These are phyloP conservation scores for Pan paniscus DNA, from an alignment of 2,113 vertebrate species.

Conservation along the genomic window DNA sequence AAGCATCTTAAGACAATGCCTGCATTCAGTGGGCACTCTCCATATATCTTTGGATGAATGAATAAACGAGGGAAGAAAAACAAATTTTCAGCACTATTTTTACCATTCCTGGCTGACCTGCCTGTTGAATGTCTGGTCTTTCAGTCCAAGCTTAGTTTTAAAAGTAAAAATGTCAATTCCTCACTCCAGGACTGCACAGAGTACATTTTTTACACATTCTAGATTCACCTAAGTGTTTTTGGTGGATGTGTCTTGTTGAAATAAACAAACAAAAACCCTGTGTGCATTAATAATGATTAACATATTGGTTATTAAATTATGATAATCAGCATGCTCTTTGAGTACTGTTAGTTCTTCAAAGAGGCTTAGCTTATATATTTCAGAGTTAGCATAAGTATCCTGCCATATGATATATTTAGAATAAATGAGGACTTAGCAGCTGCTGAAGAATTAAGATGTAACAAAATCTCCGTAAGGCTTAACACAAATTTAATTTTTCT, in stretches of 20 bases:
- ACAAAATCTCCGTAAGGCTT: slow-evolving; percentile 58
- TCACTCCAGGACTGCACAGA: neutral
- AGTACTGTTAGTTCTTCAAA: slow-evolving; percentile 67
- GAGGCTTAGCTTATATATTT: slow-evolving; percentile 71
- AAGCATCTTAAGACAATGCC: neutral
- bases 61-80: neutral
- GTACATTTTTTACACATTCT: slow-evolving; percentile 16
- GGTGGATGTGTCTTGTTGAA: slow-evolving; percentile 60
- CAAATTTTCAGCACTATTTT: neutral
- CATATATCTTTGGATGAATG: neutral
- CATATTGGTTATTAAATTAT: slow-evolving; percentile 79
- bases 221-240: slow-evolving; percentile 50
- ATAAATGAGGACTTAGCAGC: slow-evolving; percentile 78
- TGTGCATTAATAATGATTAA: slow-evolving; percentile 60
- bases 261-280: slow-evolving; percentile 35
- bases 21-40: neutral
- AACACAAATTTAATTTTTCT: slow-evolving; percentile 73
- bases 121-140: neutral
- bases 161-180: neutral
- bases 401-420: slow-evolving; percentile 76
- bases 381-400: slow-evolving; percentile 73
- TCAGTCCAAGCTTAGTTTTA: neutral
- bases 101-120: neutral
- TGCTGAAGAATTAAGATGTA: slow-evolving; percentile 75
- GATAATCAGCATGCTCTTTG: slow-evolving; percentile 75